Base-by-base conservation (phyloP, 2,797 vertebrate species). In the Propithecus perrieri region DNA sequence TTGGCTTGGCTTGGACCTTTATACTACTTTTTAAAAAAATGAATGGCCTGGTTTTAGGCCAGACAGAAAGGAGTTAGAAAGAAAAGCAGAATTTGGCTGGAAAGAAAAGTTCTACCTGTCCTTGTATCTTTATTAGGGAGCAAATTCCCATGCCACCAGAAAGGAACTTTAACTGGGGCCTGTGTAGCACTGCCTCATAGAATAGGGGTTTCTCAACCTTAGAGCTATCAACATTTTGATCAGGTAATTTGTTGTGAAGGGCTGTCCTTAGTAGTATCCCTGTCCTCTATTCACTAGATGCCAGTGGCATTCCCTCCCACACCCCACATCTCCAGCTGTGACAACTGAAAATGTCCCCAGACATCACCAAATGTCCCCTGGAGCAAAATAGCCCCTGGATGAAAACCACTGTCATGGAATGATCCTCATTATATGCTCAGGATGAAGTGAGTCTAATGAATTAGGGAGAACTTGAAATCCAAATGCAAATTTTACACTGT, bases 121-220 rank as follows among this genome's bases (percentile, higher is more conserved):
- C 83, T 97, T 50, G 22, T 55, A 80, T 81, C 46, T 94, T 86
- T 96, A 33, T 88, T 69, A 72, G 1, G 3, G 92, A 84, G 81
- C 91, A 97, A 97, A 97, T 65, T 88, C 91, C 96, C 93, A 93
- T 69, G 89, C 67, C 75, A 71, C 71, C 80, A 71, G 91, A 98
- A 85, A 97, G 87, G 0, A 12, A 89, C 92, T 97, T 97, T 95
- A 97, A 96, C 94, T 95, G 96, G 97, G 97, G 78, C 85, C 12
- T 94, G 89, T 96, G 97, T 95, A 97, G 91, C 65, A 76, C 24
- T 75, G 80, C 65, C 89, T 98, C 30, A 13, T 2, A 22, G 30
- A 90, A 89, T 7, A 43, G 9, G 18, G 24, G 2, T 43, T 43
- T 75, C n/a, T 75, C n/a, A 65, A 10, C n/a, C 38, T 38, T 65